Conservation (phyloP, 2,797 vertebrate genomes). For the Heterohyrax brucei region DNA sequence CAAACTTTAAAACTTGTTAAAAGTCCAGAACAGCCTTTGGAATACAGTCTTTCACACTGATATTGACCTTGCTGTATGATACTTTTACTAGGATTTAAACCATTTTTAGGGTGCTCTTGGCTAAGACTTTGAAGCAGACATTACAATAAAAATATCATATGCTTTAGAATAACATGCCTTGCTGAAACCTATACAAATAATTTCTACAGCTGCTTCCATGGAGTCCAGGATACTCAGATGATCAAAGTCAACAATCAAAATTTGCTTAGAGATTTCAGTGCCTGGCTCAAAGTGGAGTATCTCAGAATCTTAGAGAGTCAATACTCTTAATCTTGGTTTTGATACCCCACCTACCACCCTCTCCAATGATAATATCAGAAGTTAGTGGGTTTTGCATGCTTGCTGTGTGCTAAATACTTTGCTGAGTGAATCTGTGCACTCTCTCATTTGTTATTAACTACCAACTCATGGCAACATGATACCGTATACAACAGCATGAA, state of each 20-base stretch:
- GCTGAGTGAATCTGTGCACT: not conserved
- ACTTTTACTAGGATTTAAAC: slow-evolving; percentile 1
- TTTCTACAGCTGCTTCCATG: slow-evolving; percentile 6
- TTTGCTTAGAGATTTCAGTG: not conserved
- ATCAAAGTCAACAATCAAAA: slow-evolving; percentile 35
- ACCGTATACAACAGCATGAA: not conserved
- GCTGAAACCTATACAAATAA: slow-evolving; percentile 48
- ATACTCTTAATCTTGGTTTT: not conserved
- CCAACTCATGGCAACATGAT: too few relatives aligned
- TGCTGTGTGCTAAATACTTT: not conserved
- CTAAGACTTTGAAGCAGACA: slow-evolving; percentile 17
- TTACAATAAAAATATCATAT: slow-evolving; percentile 43
- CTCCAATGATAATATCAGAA: not conserved
- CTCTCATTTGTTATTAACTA: not conserved
- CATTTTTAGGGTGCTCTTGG: slow-evolving; percentile 41
- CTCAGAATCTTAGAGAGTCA: slow-evolving; percentile 49
- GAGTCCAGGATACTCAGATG: slow-evolving; percentile 23
- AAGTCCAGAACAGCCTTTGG: not conserved
- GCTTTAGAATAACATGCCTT: slow-evolving; percentile 45
- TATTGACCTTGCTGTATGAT: not conserved
- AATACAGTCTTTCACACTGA: not conserved
- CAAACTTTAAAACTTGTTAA: not conserved
- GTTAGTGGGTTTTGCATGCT: not conserved
- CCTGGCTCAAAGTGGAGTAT: slow-evolving; percentile 34
- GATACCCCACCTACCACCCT: not conserved